Percentiles rank a stretch among this genome's conserved stretches.
Evolutionary conservation across 2,797 vertebrate genomes (phyloP).

Genomic region (Anomalospiza imberbis): DNA sequence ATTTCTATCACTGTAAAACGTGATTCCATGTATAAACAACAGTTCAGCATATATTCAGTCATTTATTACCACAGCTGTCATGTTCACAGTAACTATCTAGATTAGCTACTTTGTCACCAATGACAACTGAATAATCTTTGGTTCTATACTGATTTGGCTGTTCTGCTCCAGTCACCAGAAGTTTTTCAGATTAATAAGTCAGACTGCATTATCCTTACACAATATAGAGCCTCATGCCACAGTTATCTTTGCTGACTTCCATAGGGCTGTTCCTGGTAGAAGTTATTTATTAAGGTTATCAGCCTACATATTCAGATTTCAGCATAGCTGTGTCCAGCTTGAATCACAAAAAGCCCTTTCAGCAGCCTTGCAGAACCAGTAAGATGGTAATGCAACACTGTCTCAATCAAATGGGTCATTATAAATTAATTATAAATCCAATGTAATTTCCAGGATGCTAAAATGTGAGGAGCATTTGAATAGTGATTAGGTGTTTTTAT

Average conservation of each 20-base stretch:
- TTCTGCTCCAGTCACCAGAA: not conserved
- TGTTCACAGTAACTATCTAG: not conserved
- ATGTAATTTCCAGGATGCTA: not conserved
- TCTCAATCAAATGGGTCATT: not conserved
- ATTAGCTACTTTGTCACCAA: not conserved
- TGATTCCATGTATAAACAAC: not conserved
- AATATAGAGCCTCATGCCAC: rapidly evolving
- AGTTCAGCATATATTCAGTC: not conserved
- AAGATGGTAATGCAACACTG: not conserved
- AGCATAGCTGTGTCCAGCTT: not conserved
- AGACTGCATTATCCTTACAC: not conserved
- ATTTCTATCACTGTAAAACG: not conserved
- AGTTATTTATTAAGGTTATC: not conserved
- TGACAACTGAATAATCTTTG: not conserved
- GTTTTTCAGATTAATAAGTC: not conserved
- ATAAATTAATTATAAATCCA: not conserved
- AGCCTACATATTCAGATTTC: not conserved
- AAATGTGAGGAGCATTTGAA: not conserved
- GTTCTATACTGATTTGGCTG: not conserved
- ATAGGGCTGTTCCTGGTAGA: not conserved
- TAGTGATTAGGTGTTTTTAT: not conserved
- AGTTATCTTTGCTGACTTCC: not conserved
- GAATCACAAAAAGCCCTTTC: not conserved
- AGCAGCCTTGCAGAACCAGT: not conserved
- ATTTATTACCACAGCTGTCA: not conserved